Conservation (phyloP, 2,113 vertebrate species). For the Vireo altiloquus region DNA sequence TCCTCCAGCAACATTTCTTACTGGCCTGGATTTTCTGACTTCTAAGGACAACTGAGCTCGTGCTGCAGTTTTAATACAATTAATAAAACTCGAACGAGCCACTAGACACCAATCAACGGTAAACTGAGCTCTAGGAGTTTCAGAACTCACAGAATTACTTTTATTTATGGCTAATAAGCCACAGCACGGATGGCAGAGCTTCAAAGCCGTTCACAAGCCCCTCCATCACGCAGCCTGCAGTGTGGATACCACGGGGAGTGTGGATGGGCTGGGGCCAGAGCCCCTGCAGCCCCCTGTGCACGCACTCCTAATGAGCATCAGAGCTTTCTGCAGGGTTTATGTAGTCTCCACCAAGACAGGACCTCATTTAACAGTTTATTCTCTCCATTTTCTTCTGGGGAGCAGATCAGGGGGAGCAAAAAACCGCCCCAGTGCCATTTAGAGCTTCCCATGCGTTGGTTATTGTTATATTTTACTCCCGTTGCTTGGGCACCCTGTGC, state of each 20-base stretch:
- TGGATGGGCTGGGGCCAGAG: background rate
- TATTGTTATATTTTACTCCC: background rate
- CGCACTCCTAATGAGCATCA: background rate
- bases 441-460: background rate
- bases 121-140: conserved; percentile 6
- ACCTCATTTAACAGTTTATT: background rate
- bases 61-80: conserved; percentile 8
- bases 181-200: conserved; percentile 29
- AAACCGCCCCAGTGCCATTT: background rate
- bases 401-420: background rate
- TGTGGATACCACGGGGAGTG: background rate
- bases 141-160: background rate
- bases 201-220: background rate
- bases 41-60: background rate
- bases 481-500: background rate
- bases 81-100: conserved; percentile 48
- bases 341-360: background rate
- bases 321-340: background rate
- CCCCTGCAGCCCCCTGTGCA: background rate
- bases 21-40: background rate
- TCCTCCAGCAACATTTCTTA: background rate
- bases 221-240: background rate
- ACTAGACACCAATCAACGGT: conserved; percentile 19
- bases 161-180: conserved; percentile 41
- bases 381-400: background rate